Evolutionary conservation across 2,113 vertebrate species (phyloP).

Genomic region (Campylorhamphus procurvoides): DNA sequence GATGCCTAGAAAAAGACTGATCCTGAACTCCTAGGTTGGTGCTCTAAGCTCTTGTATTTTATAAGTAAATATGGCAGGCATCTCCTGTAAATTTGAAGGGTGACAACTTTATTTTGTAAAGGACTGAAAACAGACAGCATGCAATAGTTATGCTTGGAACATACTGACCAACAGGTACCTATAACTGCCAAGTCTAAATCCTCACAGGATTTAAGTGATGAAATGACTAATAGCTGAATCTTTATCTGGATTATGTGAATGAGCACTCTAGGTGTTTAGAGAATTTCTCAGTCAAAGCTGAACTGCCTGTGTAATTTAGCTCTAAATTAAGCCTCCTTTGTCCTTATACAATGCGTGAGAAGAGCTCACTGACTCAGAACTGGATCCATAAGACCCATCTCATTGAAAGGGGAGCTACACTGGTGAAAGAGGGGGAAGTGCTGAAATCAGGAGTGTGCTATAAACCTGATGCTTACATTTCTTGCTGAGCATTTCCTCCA

Average conservation of each 20-base stretch:
- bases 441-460: neutral
- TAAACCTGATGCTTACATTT: neutral
- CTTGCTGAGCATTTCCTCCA: neutral
- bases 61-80: neutral
- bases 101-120: neutral
- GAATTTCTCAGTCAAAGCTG: neutral
- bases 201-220: neutral
- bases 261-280: neutral
- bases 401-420: neutral
- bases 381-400: neutral
- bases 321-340: neutral
- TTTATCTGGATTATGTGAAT: neutral
- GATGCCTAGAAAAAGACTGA: neutral
- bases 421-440: neutral
- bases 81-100: neutral
- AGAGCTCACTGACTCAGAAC: neutral
- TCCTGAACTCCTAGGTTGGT: neutral
- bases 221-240: neutral
- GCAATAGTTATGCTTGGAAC: neutral
- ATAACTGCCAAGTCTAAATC: neutral
- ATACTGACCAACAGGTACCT: neutral
- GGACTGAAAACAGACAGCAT: neutral
- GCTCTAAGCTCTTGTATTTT: neutral
- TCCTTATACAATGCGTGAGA: neutral
- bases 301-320: neutral